These are phyloP conservation scores for Eublepharis macularius DNA, from an alignment of 2,113 vertebrate genomes.

Conservation along the genomic window DNA sequence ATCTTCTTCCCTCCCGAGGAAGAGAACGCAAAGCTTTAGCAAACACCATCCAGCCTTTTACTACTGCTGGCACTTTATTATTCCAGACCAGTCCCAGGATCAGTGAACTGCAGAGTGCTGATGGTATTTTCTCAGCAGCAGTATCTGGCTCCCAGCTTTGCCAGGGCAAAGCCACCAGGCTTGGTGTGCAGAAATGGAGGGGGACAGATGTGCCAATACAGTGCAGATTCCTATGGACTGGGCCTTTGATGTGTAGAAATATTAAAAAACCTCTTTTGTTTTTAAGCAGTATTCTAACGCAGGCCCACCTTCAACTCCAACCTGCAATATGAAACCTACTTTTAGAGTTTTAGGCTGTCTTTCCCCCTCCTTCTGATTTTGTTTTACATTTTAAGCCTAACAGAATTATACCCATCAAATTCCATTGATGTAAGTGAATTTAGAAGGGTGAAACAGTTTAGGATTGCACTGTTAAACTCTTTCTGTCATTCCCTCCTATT, in stretches of 20 bases:
- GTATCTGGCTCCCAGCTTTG: not conserved
- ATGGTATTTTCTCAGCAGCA: not conserved
- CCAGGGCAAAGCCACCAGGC: not conserved
- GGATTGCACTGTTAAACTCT: not conserved
- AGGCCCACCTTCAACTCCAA: not conserved
- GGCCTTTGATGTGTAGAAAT: not conserved
- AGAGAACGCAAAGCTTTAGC: too few relatives aligned
- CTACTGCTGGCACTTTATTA: not conserved
- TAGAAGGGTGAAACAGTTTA: too few relatives aligned
- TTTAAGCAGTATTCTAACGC: not conserved
- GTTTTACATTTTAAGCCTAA: too few relatives aligned
- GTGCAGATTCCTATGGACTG: not conserved
- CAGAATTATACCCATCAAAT: too few relatives aligned
- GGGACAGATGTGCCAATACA: not conserved
- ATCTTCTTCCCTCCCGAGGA: too few relatives aligned
- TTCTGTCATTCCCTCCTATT: conserved; percentile 16
- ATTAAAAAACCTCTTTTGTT: not conserved
- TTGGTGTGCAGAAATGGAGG: not conserved
- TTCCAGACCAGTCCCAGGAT: not conserved
- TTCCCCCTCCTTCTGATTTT: too few relatives aligned
- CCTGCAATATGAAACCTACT: not conserved
- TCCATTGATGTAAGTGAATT: too few relatives aligned
- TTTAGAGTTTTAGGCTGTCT: not conserved
- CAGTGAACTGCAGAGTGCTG: not conserved
- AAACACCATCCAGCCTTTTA: too few relatives aligned